Conservation (phyloP, 2,113 vertebrate genomes). For the Athene cunicularia region DNA sequence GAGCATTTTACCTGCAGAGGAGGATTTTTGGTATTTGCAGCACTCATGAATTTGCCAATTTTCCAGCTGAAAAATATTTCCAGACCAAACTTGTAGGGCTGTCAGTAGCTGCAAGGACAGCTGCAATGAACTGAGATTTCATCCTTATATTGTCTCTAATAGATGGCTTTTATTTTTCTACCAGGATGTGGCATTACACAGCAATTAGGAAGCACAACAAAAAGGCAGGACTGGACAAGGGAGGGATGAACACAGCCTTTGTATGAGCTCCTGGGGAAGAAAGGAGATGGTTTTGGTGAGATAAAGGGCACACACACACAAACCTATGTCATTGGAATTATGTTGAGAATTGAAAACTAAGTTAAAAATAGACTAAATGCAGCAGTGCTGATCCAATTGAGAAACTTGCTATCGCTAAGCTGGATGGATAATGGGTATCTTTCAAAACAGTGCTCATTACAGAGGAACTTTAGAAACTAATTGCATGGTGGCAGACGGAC, state of each 20-base stretch:
- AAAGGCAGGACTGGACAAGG: constrained; percentile 19
- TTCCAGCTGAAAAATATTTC: neutral
- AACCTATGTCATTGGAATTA: neutral
- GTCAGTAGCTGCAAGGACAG: constrained; percentile 16
- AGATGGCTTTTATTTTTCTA: constrained; percentile 53
- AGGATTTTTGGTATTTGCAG: neutral
- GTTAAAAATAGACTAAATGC: constrained; percentile 10
- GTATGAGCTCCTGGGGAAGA: neutral
- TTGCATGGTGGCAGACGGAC: neutral
- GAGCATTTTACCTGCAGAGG: neutral
- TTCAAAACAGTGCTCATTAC: neutral
- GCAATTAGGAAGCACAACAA: constrained; percentile 28
- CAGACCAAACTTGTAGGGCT: neutral
- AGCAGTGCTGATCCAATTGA: neutral
- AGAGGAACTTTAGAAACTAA: neutral
- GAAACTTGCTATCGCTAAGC: neutral
- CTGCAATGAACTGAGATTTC: constrained; percentile 11
- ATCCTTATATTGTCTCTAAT: constrained; percentile 1
- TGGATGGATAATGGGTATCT: neutral
- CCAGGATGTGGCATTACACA: constrained; percentile 34
- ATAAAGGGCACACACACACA: neutral
- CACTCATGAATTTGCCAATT: neutral
- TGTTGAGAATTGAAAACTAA: neutral
- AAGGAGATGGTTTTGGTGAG: neutral
- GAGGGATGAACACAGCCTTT: constrained; percentile 51